A percentile compares a stretch with the other conserved stretches of the same genome.
Conservation (phyloP, 2,888 invertebrate species). For the Aspidiotus rigidus region DNA sequence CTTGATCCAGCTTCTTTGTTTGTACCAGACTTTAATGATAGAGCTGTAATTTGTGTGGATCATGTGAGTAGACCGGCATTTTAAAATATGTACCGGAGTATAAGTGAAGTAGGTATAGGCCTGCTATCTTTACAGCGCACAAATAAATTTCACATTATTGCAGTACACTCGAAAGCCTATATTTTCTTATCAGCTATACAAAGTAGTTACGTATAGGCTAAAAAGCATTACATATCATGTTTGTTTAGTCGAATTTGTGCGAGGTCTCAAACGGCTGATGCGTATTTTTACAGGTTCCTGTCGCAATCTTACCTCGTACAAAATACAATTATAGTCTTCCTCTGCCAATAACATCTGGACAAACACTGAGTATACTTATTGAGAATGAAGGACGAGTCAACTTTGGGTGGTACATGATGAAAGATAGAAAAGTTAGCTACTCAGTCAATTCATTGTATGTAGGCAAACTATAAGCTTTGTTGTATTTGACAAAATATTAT, state of each 20-base stretch:
- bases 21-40: constrained; percentile 54
- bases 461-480: not conserved
- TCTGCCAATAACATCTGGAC: constrained; percentile 37
- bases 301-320: constrained; percentile 31
- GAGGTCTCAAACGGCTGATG: no score
- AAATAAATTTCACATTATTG: not conserved
- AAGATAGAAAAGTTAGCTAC: no score
- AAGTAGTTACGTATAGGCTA: no score
- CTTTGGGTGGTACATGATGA: constrained; percentile 48
- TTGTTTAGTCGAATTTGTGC: no score
- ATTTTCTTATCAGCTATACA: no score
- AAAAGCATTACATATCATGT: no score
- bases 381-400: constrained; percentile 81
- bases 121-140: no score
- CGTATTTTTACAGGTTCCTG: constrained; percentile 27
- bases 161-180: no score
- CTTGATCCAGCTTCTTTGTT: constrained; percentile 46
- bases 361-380: constrained; percentile 44
- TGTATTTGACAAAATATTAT: not conserved
- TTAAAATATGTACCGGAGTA: no score
- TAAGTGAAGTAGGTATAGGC: no score
- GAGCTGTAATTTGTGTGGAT: constrained; percentile 56
- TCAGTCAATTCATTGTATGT: constrained; percentile 38
- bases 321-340: constrained; percentile 26
- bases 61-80: constrained; percentile 38